Percentiles rank a stretch among this genome's conserved stretches.
These are phyloP conservation scores for Meloidogyne hapla DNA, from an alignment of 1,140 invertebrate species.

Conservation along the genomic window DNA sequence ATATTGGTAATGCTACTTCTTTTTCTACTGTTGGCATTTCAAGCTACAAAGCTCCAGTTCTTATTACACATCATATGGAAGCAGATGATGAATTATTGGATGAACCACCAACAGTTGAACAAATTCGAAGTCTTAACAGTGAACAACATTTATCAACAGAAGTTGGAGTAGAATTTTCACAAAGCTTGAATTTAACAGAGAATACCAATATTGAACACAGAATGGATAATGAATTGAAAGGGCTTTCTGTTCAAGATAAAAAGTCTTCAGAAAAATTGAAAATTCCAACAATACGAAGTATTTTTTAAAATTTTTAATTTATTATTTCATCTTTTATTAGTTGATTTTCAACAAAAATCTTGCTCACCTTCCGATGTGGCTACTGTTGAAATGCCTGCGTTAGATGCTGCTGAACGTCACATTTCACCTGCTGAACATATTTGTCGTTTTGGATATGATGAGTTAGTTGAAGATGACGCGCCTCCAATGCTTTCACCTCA, in stretches of 20 bases:
- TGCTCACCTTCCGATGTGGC: constrained; percentile 21
- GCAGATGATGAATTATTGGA: constrained; percentile 27
- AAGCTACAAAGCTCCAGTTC: constrained; percentile 27
- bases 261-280: background rate
- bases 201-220: background rate
- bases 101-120: constrained; percentile 21
- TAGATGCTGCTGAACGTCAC: constrained; percentile 24
- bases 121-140: background rate
- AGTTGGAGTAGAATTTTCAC: background rate
- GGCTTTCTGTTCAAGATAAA: background rate
- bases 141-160: background rate
- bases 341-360: constrained; percentile 10
- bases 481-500: constrained; percentile 27
- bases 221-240: background rate
- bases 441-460: constrained; percentile 19
- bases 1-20: background rate
- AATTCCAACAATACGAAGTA: background rate
- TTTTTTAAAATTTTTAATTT: background rate
- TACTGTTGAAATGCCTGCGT: constrained; percentile 25
- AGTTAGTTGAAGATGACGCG: constrained; percentile 21
- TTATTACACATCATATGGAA: constrained; percentile 18
- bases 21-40: constrained; percentile 9
- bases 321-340: background rate
- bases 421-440: constrained; percentile 14
- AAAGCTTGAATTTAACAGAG: background rate